Evolutionary conservation across 2,113 vertebrate genomes (phyloP), one percentile per base, ranked within the genome.

Genomic region (Haemorhous mexicanus): DNA sequence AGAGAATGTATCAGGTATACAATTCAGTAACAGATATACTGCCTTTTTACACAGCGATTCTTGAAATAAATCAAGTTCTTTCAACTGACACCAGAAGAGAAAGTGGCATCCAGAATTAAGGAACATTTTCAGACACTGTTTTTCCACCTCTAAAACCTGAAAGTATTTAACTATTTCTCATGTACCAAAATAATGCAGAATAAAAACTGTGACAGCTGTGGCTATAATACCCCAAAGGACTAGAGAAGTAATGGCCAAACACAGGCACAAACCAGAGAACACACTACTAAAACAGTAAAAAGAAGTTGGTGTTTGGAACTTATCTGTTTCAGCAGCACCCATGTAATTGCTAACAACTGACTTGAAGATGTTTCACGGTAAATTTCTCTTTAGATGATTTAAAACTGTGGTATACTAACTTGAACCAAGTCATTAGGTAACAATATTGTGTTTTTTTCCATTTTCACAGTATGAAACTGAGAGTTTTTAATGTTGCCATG

Each of bases 401-500:
- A 68, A 89, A 93, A 75, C 35, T 28, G 13, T 26, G 21, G 10
- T 58, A 67, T 70, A 63, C 23, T 66, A 37, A 74, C 83, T 90
- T 47, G 6, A 86, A 66, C 13, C 63, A 95, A 95, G 46, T 81
- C 88, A 88, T 90, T 83, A 86, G 67, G 39, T 73, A 91, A 83
- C 28, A 76, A 79, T 37, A 88, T 46, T 47, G 35, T 52, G 39
- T 23, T 84, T 62, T 75, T 88, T 63, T 52, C 64, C 72, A n/a
- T 84, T 91, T 93, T 66, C 47, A 90, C 43, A 81, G 37, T 79
- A 83, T 49, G 94, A 78, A 94, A 73, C 16, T 22, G 16, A 7
- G 2, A 28, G 27, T 63, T 93, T 95, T 87, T 50, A 83, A 61
- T 74, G 78, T 95, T 91, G 55, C 87, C 64, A 90, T 90, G 82